Evolutionary conservation across 2,797 vertebrate species (phyloP), one percentile per base, ranked within the genome.

Genomic region (Cygnus olor): DNA sequence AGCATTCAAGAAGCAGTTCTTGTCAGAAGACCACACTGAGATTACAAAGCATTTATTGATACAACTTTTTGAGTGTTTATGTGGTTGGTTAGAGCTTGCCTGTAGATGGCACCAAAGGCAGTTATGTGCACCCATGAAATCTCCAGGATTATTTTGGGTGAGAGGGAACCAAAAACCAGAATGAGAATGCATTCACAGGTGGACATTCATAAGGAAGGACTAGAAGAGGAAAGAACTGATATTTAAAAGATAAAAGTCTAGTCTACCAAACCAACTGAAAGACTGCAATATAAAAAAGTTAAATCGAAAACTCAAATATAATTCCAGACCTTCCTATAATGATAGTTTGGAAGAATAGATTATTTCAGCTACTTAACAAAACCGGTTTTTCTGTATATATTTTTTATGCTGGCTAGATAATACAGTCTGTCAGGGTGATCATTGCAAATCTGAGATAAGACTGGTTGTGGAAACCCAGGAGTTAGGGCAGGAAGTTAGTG

Each of bases 21-120:
- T 61, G 36, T 53, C 70, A 44, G 70, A 72, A 91, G n/a, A 44
- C 10, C 21, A 25, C 30, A 1, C 2, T 8, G 74, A 13, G 38
- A 21, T 45, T 36, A 20, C 44, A 28, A 36, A 63, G 44, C 22
- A 3, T 45, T 76, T 68, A 1, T 9, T 1, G 2, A 1, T 3
- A 2, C 3, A 18, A 24, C 18, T 19, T 76, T 54, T 68, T 34
- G 19, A 45, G 42, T 21, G 19, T 78, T 85, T 74, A 34, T 73
- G 51, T 34, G 47, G n/a, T 51, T 38, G 78, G 86, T 5, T 70
- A 30, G 22, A 81, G 10, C n/a, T 61, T 82, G 82, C 95, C 96
- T 76, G 32, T 94, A 98, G 96, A 53, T 97, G 97, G 96, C 97
- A 96, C 91, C 95, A 97, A 38, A 97, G 97, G 88, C 94, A 94